Evolutionary conservation across 2,888 invertebrate genomes (phyloP).

Genomic region (Ochlodes sylvanus): DNA sequence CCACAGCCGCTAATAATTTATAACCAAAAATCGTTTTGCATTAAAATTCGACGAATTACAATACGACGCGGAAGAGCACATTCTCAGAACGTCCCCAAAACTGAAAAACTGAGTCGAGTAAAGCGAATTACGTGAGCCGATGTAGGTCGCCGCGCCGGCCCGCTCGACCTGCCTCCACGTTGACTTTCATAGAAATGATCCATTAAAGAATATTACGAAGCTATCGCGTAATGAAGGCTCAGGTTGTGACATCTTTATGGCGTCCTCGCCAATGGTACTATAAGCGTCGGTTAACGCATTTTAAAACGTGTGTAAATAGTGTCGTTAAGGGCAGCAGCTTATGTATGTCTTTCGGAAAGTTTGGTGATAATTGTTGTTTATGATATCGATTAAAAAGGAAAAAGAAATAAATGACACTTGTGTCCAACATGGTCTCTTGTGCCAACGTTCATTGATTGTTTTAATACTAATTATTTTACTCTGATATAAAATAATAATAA

Average conservation of each 20-base stretch:
- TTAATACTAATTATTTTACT: too few relatives aligned
- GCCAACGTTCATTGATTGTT: too few relatives aligned
- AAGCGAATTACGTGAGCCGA: constrained; percentile 23
- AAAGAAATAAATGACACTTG: too few relatives aligned
- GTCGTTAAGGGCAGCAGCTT: too few relatives aligned
- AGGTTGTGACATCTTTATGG: neutral
- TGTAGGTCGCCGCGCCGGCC: constrained; percentile 18
- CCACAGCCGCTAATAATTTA: neutral
- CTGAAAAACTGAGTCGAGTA: constrained; percentile 9
- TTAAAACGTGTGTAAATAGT: too few relatives aligned
- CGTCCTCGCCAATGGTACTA: neutral
- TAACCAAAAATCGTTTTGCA: constrained; percentile 9
- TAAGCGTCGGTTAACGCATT: too few relatives aligned
- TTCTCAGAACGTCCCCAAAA: constrained; percentile 18
- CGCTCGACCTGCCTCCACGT: constrained; percentile 3
- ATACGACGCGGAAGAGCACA: constrained; percentile 20
- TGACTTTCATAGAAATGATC: constrained; percentile 20
- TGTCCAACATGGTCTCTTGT: too few relatives aligned
- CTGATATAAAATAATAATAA: too few relatives aligned
- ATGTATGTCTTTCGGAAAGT: too few relatives aligned
- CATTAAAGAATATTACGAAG: constrained; percentile 19
- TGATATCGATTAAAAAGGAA: too few relatives aligned
- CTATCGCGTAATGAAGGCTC: neutral
- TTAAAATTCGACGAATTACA: constrained; percentile 15
- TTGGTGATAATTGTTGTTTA: too few relatives aligned